Conservation (phyloP, 2,113 vertebrate genomes). For the Rhadina sibilatrix region DNA sequence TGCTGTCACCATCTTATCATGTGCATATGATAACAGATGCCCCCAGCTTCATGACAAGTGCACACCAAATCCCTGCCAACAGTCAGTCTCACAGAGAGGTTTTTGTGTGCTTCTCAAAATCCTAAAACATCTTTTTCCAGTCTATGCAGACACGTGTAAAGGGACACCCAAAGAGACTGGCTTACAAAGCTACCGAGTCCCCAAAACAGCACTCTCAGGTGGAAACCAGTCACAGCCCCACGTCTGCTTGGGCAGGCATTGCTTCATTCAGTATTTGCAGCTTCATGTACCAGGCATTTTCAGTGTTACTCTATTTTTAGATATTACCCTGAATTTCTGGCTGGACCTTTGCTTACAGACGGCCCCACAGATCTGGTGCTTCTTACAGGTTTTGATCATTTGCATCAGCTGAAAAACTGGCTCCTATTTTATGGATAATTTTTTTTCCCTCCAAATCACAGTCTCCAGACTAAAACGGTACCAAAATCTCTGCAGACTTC, state of each 20-base stretch:
- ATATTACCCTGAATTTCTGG: background rate
- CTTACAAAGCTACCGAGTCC: background rate
- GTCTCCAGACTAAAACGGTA: constrained; percentile 47
- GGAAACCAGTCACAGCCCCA: background rate
- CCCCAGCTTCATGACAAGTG: background rate
- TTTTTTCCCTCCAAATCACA: constrained; percentile 12
- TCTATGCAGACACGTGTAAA: background rate
- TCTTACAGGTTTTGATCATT: background rate
- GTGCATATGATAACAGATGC: background rate
- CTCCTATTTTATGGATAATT: constrained; percentile 13
- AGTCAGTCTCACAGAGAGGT: background rate
- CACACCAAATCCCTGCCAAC: background rate
- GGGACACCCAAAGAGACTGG: background rate
- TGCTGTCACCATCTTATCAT: background rate
- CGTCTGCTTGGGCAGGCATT: background rate
- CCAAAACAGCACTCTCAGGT: background rate
- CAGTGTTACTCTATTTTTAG: background rate
- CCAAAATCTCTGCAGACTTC: constrained; percentile 62
- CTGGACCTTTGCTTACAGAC: background rate
- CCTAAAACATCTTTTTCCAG: background rate
- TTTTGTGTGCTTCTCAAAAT: background rate
- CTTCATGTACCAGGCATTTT: rapidly evolving
- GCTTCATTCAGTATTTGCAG: background rate
- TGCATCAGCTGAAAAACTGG: background rate
- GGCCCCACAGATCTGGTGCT: background rate